phyloP scores from a whole-genome alignment of 2,797 vertebrate genomes.

The Ispidina lecontei region DNA sequence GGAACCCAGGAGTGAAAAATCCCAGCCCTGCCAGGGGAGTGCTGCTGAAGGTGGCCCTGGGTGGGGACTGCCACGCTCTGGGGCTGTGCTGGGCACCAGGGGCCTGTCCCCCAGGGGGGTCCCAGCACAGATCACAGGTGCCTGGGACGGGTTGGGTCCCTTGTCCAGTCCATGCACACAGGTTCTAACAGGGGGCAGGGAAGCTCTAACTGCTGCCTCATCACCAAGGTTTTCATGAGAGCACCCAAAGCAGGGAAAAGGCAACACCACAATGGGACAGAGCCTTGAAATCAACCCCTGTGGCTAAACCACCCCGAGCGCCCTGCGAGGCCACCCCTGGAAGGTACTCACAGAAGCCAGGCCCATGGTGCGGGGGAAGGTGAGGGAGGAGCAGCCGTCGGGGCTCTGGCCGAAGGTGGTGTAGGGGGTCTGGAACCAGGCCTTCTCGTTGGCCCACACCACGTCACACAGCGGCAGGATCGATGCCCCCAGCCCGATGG shows the following conservation, averaged over 20 bases:
- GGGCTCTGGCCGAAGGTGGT: conserved; percentile 94
- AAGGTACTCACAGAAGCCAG: conserved; percentile 90
- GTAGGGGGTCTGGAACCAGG: conserved; percentile 98
- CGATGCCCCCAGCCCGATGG: conserved; percentile 93
- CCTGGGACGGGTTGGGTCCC: too few species aligned
- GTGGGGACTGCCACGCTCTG: too few species aligned
- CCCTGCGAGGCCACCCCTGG: neutral
- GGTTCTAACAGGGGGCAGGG: too few species aligned
- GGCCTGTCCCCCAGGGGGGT: too few species aligned
- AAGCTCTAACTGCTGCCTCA: too few species aligned
- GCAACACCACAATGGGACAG: neutral
- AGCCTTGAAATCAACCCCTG: neutral
- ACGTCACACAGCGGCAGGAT: conserved; percentile 96
- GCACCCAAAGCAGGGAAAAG: neutral
- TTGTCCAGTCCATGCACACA: too few species aligned
- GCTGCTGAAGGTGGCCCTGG: too few species aligned
- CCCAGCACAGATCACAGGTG: too few species aligned
- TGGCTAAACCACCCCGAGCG: neutral
- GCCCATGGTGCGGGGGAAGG: conserved; percentile 96
- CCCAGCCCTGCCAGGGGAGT: too few species aligned
- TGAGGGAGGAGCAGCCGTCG: conserved; percentile 93
- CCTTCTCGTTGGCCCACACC: conserved; percentile 98
- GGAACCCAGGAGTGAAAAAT: too few species aligned
- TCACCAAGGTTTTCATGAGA: too few species aligned
- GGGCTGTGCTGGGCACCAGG: too few species aligned